Evolutionary conservation across 2,113 vertebrate species (phyloP), one percentile per base, ranked within the genome.

Genomic region (Megaceryle torquata): DNA sequence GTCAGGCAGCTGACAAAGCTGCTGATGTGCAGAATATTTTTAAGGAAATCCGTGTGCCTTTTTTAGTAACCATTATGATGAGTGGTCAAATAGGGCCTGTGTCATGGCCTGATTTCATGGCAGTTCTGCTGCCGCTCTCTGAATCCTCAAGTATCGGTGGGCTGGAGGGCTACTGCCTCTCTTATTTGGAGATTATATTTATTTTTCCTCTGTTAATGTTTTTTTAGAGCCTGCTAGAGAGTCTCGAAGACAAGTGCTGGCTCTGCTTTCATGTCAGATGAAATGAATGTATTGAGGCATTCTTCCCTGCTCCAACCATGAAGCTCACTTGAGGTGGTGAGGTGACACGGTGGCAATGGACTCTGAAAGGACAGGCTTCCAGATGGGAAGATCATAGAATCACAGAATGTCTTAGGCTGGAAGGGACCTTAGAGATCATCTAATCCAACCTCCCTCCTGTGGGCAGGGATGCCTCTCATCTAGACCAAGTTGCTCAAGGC

Each of bases 61-160:
- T 69, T 63, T 43, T 53, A 26, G 46, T 53, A 61, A 28, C 13
- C 19, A 35, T 68, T 43, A 31, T 22, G 44, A 13, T 2, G 10
- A 70, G 20, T 43, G 51, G 37, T 59, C 46, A 68, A 25, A 20
- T 17, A 50, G 10, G 0, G 0, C 33, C 57, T 7, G 11, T 79
- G 75, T 13, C 75, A 44, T 0, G 51, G 18, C 15, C 24, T 63
- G 29, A 43, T 70, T 79, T 63, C 46, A 13, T 54, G 64, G 29
- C 51, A 65, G 44, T 53, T 74, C 69, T 91, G 59, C 88, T 86
- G 33, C 51, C 59, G 51, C 77, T 39, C 7, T 43, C 81, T 59
- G 81, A 67, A 50, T 39, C 37, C 54, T 74, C 60, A 87, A 56
- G 37, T 57, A 65, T 46, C 74, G 72, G 16, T 8, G 29, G 50